Base-by-base conservation (phyloP, 2,797 vertebrate genomes). In the Pithecia hirsuta region DNA sequence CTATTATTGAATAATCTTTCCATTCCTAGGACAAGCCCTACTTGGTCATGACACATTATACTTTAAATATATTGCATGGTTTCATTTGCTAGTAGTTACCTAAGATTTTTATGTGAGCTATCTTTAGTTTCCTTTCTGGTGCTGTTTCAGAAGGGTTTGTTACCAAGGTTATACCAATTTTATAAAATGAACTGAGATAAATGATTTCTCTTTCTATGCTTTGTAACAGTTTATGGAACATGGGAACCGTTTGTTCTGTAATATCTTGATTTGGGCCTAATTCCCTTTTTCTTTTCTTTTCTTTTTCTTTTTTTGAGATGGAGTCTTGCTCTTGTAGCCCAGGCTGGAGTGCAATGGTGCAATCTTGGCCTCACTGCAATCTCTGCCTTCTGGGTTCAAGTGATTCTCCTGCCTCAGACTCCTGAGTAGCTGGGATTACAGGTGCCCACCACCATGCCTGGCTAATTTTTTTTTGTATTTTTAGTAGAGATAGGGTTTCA, bases 121-220 rank as follows among this genome's bases (percentile, higher is more conserved):
- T 75, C 48, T 90, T 98, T 75, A 79, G 39, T 93, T 95, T 95
- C 28, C 44, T 85, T 89, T 96, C 95, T 95, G 48, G 44, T 88
- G 10, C 14, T 95, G 15, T 86, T 79, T 96, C 92, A 11, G 36
- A 96, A 89, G 86, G 4, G 9, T 84, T 91, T 91, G 20, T 86
- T 82, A 89, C 48, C 59, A 93, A 82, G 74, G 33, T 89, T 82
- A 93, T 46, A 89, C 22, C 19, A 41, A 84, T 93, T 91, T 92
- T 17, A 84, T 91, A 87, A 95, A 79, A 87, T 41, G 55, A 93
- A 55, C 12, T 39, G 17, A 59, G 50, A 90, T 84, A 50, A 41
- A 95, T 84, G 91, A 28, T 30, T 89, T 93, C 13, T 79, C 26
- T 80, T 92, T 91, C n/a, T 39, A 57, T 84, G n/a, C 48, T 84